A percentile compares a stretch with the other conserved stretches of the same genome.
These are phyloP conservation scores for Bombus pyrosoma DNA, from an alignment of 1,140 invertebrate genomes.

Conservation along the genomic window DNA sequence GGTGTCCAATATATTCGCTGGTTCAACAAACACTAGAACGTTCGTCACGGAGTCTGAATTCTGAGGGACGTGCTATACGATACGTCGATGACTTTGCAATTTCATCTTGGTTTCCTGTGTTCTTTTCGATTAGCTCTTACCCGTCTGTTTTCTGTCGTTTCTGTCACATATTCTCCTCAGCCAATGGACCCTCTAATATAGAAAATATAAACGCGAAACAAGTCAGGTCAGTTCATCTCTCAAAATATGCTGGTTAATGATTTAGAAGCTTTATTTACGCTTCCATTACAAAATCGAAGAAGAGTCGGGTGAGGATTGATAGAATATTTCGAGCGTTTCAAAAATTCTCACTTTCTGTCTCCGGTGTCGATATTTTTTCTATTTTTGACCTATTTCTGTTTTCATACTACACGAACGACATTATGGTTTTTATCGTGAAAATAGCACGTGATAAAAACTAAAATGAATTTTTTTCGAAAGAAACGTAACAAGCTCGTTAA, in stretches of 20 bases:
- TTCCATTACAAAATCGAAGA: constrained; percentile 1
- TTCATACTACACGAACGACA: background rate
- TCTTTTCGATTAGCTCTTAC: background rate
- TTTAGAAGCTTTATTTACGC: constrained; percentile 38
- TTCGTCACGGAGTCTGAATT: constrained; percentile 51
- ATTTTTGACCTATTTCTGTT: background rate
- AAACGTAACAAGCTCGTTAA: background rate
- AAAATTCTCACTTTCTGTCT: background rate
- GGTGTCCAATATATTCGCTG: constrained; percentile 64
- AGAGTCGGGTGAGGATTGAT: constrained; percentile 3
- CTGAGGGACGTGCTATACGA: constrained; percentile 50
- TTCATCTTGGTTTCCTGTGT: constrained; percentile 21
- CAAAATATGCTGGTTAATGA: constrained; percentile 42
- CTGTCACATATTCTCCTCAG: background rate
- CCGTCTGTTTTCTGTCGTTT: background rate
- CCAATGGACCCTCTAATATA: background rate
- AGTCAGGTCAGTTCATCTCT: constrained; percentile 41
- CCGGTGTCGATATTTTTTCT: background rate
- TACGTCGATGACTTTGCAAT: constrained; percentile 55
- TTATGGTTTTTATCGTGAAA: background rate
- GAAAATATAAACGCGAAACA: constrained; percentile 44
- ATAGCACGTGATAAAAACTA: background rate
- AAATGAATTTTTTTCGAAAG: background rate
- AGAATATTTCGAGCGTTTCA: background rate
- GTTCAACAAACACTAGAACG: constrained; percentile 49